Evolutionary conservation across 2,888 invertebrate genomes (phyloP).

Genomic region (Meghimatium bilineatum): DNA sequence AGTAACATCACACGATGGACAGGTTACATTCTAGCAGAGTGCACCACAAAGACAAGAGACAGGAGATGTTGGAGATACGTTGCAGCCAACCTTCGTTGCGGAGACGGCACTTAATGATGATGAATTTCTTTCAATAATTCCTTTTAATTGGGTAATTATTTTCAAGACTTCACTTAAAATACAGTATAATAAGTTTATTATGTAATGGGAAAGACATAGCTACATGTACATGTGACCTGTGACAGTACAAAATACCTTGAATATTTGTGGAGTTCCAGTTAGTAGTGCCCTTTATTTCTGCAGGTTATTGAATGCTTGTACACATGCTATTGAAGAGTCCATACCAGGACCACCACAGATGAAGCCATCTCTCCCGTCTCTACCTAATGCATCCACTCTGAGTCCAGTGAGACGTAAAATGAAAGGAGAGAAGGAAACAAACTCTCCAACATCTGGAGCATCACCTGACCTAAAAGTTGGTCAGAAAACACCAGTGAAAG

Average conservation of each 20-base stretch:
- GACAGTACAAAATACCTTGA: background rate
- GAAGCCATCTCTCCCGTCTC: constrained; percentile 80
- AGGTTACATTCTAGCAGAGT: too few relatives aligned
- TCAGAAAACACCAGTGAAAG: constrained; percentile 59
- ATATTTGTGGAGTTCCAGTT: background rate
- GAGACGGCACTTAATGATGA: too few relatives aligned
- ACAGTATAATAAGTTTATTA: too few relatives aligned
- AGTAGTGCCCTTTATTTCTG: constrained; percentile 12
- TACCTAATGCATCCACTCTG: constrained; percentile 76
- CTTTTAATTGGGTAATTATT: too few relatives aligned
- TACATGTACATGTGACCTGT: too few relatives aligned
- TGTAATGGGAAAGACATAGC: too few relatives aligned
- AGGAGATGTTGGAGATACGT: too few relatives aligned
- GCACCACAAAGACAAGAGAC: too few relatives aligned
- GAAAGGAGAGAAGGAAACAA: constrained; percentile 68
- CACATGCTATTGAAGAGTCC: constrained; percentile 86
- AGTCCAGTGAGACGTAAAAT: constrained; percentile 77
- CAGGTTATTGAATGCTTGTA: constrained; percentile 84
- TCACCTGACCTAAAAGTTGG: constrained; percentile 60
- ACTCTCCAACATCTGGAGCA: constrained; percentile 54
- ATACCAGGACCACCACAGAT: constrained; percentile 78
- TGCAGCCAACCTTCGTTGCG: too few relatives aligned
- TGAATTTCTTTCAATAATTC: too few relatives aligned
- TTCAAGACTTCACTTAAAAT: too few relatives aligned
- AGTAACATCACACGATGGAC: too few relatives aligned